Evolutionary conservation across 2,113 vertebrate genomes (phyloP).

Genomic region (Gymnobelideus leadbeateri): DNA sequence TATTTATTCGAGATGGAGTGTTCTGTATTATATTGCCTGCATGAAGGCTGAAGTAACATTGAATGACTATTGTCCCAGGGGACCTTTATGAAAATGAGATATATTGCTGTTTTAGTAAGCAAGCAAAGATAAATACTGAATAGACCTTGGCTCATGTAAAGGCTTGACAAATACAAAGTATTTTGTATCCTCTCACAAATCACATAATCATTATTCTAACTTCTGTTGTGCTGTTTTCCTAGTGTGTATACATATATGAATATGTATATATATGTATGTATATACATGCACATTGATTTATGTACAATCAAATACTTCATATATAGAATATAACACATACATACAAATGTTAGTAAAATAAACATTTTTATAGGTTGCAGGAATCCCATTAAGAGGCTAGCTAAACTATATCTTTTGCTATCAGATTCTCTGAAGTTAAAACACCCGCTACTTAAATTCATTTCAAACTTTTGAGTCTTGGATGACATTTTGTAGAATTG

Average conservation of each 20-base stretch:
- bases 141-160: constrained; percentile 42
- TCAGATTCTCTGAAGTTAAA: constrained; percentile 11
- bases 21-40: constrained; percentile 53
- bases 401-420: constrained; percentile 3
- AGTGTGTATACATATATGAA: not conserved
- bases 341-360: constrained; percentile 12
- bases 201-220: constrained; percentile 55
- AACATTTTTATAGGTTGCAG: constrained; percentile 5
- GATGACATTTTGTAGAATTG: not conserved
- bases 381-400: constrained; percentile 24
- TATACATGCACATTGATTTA: not conserved
- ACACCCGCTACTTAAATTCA: constrained; percentile 7
- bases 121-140: constrained; percentile 8
- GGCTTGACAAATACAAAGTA: constrained; percentile 54
- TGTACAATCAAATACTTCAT: not conserved
- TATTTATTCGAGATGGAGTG: constrained; percentile 21
- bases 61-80: constrained; percentile 55
- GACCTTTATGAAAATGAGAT: constrained; percentile 64
- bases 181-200: constrained; percentile 18
- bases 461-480: not conserved
- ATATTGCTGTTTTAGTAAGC: constrained; percentile 49
- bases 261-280: not conserved
- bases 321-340: constrained; percentile 15
- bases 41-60: constrained; percentile 58
- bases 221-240: constrained; percentile 15